Conservation (phyloP, 2,888 invertebrate genomes). For the Drosophila conformis region DNA sequence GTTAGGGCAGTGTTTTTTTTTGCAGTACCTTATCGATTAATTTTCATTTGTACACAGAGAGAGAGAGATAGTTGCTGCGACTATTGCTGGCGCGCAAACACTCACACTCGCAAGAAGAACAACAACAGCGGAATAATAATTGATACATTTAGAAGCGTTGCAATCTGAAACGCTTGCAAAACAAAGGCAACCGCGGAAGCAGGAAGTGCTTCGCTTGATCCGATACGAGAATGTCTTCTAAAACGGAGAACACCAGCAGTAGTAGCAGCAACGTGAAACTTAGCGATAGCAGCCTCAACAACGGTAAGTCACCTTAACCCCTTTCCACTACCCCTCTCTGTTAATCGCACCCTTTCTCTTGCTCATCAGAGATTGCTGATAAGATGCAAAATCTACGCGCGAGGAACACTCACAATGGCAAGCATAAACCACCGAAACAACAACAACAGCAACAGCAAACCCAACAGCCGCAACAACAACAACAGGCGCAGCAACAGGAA, state of each 20-base stretch:
- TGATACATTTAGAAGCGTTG: slow-evolving; percentile 21
- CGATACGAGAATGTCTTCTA: slow-evolving; percentile 35
- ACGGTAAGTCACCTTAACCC: slow-evolving; percentile 33
- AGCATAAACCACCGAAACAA: slow-evolving; percentile 50
- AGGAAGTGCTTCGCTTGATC: slow-evolving; percentile 6
- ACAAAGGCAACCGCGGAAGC: slow-evolving; percentile 40
- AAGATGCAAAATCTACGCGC: slow-evolving; percentile 36
- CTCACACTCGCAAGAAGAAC: slow-evolving; percentile 21
- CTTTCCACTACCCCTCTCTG: too few relatives aligned
- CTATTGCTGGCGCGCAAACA: slow-evolving; percentile 66
- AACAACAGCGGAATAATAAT: slow-evolving; percentile 18
- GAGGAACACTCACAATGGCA: slow-evolving; percentile 37
- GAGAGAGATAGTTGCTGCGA: slow-evolving; percentile 10
- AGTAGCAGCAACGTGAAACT: slow-evolving; percentile 13
- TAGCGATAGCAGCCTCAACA: slow-evolving; percentile 13
- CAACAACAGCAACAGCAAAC: slow-evolving; percentile 8
- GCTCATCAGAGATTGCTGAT: slow-evolving; percentile 33
- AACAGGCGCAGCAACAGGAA: slow-evolving; percentile 27
- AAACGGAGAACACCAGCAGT: slow-evolving; percentile 17
- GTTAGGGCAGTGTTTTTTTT: slow-evolving; percentile 5
- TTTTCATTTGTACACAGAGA: slow-evolving; percentile 33
- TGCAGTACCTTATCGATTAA: slow-evolving; percentile 43
- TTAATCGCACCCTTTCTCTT: not conserved
- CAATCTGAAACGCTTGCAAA: slow-evolving; percentile 19
- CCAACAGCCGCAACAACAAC: slow-evolving; percentile 13